Evolutionary conservation across 92 coral and sea anemone genomes (phyloP).

Genomic region (Chrysogorgia sp.): DNA sequence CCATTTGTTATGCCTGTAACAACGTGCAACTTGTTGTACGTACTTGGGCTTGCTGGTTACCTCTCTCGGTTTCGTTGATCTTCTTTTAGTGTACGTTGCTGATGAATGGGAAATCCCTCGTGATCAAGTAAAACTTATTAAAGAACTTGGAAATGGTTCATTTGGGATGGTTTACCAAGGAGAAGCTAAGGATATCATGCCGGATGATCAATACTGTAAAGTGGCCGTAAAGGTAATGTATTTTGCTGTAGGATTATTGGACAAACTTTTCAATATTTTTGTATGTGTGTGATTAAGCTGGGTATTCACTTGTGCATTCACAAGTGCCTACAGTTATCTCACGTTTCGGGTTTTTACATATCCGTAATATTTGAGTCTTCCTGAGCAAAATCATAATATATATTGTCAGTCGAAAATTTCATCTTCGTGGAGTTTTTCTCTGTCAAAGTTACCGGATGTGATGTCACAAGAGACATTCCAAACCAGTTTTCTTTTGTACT

Average conservation of each 20-base stretch:
- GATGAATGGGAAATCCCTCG: slow-evolving; percentile 99
- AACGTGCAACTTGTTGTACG: background rate
- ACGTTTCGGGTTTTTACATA: background rate
- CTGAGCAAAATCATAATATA: too few species aligned
- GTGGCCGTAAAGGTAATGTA: slow-evolving; percentile 92
- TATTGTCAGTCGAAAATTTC: too few species aligned
- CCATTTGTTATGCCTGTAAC: background rate
- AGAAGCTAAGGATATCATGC: slow-evolving; percentile 82
- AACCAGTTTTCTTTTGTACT: too few species aligned
- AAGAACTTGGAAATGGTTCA: slow-evolving; percentile 96
- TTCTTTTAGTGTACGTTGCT: slow-evolving; percentile 85
- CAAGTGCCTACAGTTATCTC: background rate
- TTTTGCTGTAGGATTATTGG: background rate
- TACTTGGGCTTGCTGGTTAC: too few species aligned
- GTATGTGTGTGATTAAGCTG: too few species aligned
- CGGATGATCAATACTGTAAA: slow-evolving; percentile 67
- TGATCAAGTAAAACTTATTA: slow-evolving; percentile 77
- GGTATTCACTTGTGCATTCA: background rate
- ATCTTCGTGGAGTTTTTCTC: too few species aligned
- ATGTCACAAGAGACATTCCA: too few species aligned
- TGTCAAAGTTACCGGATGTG: too few species aligned
- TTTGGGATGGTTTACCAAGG: slow-evolving; percentile 99
- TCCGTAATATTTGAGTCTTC: too few species aligned
- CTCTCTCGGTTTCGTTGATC: too few species aligned
- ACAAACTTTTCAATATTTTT: too few species aligned